A percentile compares a stretch with the other conserved stretches of the same genome.
These are phyloP conservation scores for Microctonus hyperodae DNA, from an alignment of 2,888 invertebrate species.

Conservation along the genomic window DNA sequence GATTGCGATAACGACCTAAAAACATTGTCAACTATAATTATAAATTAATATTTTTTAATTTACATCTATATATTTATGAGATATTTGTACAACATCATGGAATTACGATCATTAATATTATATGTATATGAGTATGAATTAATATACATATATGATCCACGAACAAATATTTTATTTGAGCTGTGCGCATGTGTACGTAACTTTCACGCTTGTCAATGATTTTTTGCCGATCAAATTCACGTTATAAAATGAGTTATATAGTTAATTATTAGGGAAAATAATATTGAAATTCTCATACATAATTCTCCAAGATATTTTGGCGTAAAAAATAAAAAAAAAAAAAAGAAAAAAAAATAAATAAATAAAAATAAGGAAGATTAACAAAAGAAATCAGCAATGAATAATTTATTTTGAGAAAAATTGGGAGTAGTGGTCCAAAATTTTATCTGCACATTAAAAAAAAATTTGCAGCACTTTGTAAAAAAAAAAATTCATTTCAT, in stretches of 20 bases:
- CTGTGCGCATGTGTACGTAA: slow-evolving; percentile 25
- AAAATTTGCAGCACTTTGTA: too few relatives aligned
- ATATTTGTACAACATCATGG: slow-evolving; percentile 30
- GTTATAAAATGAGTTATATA: background rate
- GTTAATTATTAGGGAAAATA: background rate
- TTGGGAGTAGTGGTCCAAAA: background rate
- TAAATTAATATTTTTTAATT: slow-evolving; percentile 11
- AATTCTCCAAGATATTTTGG: background rate
- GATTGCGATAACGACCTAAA: slow-evolving; percentile 5
- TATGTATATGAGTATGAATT: background rate
- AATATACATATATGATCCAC: background rate
- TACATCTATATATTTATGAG: background rate
- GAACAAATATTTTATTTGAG: slow-evolving; percentile 12
- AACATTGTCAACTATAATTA: background rate
- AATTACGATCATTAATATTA: slow-evolving; percentile 16
- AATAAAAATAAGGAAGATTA: too few relatives aligned
- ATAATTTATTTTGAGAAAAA: background rate
- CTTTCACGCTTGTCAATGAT: slow-evolving; percentile 2
- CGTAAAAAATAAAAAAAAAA: background rate
- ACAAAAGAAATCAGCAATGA: too few relatives aligned
- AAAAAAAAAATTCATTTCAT: too few relatives aligned
- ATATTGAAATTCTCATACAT: background rate
- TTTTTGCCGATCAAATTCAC: background rate
- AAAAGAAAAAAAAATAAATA: background rate
- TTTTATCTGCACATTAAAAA: too few relatives aligned